Conservation (phyloP, 2,888 invertebrate species). For the Latheticus oryzae region DNA sequence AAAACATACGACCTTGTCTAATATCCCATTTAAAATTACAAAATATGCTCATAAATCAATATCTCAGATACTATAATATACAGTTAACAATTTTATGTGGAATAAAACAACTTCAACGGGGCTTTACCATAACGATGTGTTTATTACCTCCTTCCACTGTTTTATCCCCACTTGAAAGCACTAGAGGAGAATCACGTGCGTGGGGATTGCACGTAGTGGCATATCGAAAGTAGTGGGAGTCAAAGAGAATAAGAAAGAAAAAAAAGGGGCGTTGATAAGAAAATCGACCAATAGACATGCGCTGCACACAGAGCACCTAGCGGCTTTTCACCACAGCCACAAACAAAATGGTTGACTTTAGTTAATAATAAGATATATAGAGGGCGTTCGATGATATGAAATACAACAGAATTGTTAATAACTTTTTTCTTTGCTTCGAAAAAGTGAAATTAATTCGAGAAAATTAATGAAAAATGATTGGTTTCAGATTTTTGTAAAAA, state of each 20-base stretch:
- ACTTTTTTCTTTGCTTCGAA: slow-evolving; percentile 11
- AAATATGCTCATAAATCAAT: slow-evolving; percentile 61
- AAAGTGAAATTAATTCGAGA: slow-evolving; percentile 23
- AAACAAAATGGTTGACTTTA: slow-evolving; percentile 72
- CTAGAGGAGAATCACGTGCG: slow-evolving; percentile 46
- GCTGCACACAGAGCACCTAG: slow-evolving; percentile 62
- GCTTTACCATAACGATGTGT: slow-evolving; percentile 67
- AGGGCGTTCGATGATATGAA: slow-evolving; percentile 61
- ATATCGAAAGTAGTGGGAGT: slow-evolving; percentile 47
- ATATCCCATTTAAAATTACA: slow-evolving; percentile 53
- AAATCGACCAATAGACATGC: slow-evolving; percentile 68
- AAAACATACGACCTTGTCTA: slow-evolving; percentile 38
- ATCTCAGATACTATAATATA: slow-evolving; percentile 51
- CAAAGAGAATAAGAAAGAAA: slow-evolving; percentile 45
- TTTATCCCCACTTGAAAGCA: slow-evolving; percentile 48
- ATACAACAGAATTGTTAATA: slow-evolving; percentile 19
- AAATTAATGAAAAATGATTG: no score
- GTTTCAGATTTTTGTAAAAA: no score
- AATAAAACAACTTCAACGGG: slow-evolving; percentile 64
- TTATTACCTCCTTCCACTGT: slow-evolving; percentile 62
- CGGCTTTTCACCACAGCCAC: slow-evolving; percentile 66
- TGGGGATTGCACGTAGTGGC: slow-evolving; percentile 50
- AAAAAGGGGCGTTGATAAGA: slow-evolving; percentile 59
- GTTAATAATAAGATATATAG: slow-evolving; percentile 61
- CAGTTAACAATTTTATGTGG: slow-evolving; percentile 65